phyloP scores from a whole-genome alignment of 2,797 vertebrate genomes.

The Rhabdophis nuchalis region DNA sequence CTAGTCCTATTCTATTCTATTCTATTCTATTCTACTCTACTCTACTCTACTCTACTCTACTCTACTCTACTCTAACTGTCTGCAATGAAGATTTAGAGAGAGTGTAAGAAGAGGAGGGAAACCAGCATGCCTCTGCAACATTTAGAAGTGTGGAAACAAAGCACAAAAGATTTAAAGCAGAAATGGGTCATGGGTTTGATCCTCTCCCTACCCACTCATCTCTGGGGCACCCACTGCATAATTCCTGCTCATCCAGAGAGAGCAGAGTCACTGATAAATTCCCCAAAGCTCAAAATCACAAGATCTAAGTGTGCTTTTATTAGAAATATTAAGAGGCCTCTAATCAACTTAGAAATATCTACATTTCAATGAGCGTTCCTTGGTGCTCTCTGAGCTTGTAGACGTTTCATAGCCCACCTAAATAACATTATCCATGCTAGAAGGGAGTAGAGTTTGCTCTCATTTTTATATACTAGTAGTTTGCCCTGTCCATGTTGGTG shows the following conservation, averaged over 20 bases:
- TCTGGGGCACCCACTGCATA: background rate
- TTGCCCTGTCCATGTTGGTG: no score
- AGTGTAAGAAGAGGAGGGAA: background rate
- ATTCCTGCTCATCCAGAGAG: background rate
- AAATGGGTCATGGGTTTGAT: background rate
- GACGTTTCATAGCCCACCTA: no score
- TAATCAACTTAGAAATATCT: background rate
- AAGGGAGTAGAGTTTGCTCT: no score
- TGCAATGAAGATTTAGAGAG: background rate
- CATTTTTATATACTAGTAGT: no score
- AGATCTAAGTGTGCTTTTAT: background rate
- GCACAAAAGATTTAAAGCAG: background rate
- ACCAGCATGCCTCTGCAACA: background rate
- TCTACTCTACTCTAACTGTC: background rate
- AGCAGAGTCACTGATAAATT: background rate
- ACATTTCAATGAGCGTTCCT: background rate
- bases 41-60: no score
- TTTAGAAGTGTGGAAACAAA: background rate
- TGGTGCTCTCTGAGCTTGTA: no score
- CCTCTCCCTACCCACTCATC: background rate
- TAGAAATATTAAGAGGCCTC: background rate
- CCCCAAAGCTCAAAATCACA: background rate
- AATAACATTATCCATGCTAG: no score
- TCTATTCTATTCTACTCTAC: no score
- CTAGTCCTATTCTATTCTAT: no score